Base-by-base conservation (phyloP, 1,140 invertebrate species). In the Drosophila bocqueti region DNA sequence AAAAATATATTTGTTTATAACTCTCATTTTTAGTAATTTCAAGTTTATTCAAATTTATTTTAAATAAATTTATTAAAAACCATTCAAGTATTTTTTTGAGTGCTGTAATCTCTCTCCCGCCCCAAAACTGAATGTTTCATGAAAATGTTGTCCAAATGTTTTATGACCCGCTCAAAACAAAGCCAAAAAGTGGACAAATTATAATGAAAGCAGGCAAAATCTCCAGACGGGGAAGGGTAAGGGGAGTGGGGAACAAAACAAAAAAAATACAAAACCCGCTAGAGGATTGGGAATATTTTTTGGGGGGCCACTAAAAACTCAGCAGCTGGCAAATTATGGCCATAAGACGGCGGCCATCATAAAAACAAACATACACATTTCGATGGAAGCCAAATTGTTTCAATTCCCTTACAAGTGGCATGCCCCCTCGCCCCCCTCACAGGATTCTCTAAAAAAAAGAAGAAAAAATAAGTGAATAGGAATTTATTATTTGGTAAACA, bases 321-420 rank as follows among this genome's bases (percentile, higher is more conserved):
- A 47, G 63, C 80, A 83, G 76, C 76, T 83, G 81, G 47, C 76
- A 78, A 83, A 83, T 82, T 82, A 78, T 66, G 80, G 59, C 54
- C 77, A 66, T 55, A 63, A 55, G 61, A 63, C 61, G 61, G 65
- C 43, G 46, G 38, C 54, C 40, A 40, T 65, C 75, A 66, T 67
- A 78, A 79, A 73, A 31, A 24, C 54, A 68, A 80, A 80, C 49
- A 42, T 42, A 65, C 26, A 58, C 50, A 58, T 34, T 58, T 40
- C 24, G 62, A 65, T 57, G 24, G 26, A 34, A 76, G 79, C 60
- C 68, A 85, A 86, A 81, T 81, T 85, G 82, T 75, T 86, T 75
- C 77, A 76, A 55, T 60, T 72, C 59, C 76, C 63, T 81, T 49
- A 67, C 81, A 83, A 67, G 34, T 62, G 67, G 59, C 58, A 63